A percentile compares a stretch with the other conserved stretches of the same genome.
These are phyloP conservation scores for Gymnarchus niloticus DNA, from an alignment of 2,113 vertebrate species.

Conservation along the genomic window DNA sequence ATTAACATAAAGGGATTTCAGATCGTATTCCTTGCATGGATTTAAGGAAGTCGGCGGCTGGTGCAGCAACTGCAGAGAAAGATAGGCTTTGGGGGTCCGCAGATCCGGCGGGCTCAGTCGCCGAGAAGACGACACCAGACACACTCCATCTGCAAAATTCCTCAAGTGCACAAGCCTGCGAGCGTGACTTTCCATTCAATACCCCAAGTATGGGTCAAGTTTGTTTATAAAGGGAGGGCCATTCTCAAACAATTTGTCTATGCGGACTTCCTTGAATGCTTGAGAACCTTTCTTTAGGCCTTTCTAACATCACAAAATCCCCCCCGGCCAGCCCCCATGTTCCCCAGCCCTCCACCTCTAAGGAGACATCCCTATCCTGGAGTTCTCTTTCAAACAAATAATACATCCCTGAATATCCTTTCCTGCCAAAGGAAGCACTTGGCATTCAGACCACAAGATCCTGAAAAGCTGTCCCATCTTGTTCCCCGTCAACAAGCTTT, in stretches of 20 bases:
- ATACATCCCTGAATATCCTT: conserved; percentile 39
- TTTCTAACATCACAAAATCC: neutral
- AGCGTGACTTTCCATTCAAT: neutral
- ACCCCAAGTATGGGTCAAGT: neutral
- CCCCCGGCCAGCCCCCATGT: neutral
- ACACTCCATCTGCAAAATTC: neutral
- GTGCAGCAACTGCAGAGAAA: conserved; percentile 24
- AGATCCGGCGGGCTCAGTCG: neutral
- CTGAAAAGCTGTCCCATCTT: conserved; percentile 57
- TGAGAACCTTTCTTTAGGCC: neutral
- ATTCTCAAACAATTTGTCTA: conserved; percentile 13
- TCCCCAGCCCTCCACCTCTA: neutral
- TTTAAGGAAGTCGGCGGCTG: conserved; percentile 50
- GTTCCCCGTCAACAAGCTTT: conserved; percentile 58
- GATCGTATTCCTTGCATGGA: conserved; percentile 54
- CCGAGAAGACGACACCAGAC: neutral
- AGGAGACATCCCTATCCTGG: conserved; percentile 30
- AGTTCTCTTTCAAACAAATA: conserved; percentile 31
- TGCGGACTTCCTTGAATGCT: conserved; percentile 7
- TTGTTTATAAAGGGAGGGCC: conserved; percentile 7
- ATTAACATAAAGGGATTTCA: conserved; percentile 74
- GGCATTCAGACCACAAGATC: conserved; percentile 40
- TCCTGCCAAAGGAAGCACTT: conserved; percentile 48
- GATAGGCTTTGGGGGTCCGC: neutral
- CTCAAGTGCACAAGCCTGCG: neutral